Conservation (phyloP, 2,888 invertebrate genomes). For the Nipponacmea schrenckii region DNA sequence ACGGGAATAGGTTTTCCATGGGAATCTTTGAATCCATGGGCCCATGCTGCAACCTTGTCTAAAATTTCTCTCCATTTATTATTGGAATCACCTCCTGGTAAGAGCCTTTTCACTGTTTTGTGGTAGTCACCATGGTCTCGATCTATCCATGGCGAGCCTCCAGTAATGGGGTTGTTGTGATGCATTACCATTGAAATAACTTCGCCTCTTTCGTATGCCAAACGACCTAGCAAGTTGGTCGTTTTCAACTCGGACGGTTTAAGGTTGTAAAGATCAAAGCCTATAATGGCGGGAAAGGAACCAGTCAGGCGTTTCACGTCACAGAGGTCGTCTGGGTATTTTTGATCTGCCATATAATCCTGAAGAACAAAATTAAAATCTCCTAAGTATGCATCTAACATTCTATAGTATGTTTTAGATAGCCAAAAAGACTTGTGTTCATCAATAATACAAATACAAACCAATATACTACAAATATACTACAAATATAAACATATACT, state of each 20-base stretch:
- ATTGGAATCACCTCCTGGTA: constrained; percentile 30
- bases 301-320: constrained; percentile 32
- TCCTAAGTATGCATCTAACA: too few relatives aligned
- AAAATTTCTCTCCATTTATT: constrained; percentile 20
- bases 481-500: too few relatives aligned
- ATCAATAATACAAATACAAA: too few relatives aligned
- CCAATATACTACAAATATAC: too few relatives aligned
- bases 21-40: constrained; percentile 24
- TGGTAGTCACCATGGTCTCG: constrained; percentile 21
- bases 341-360: constrained; percentile 14
- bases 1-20: constrained; percentile 29
- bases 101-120: constrained; percentile 23
- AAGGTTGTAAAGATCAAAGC: constrained; percentile 27
- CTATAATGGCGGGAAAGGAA: constrained; percentile 33
- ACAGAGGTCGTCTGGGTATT: constrained; percentile 30
- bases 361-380: neutral
- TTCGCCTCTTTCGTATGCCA: constrained; percentile 26
- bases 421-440: too few relatives aligned
- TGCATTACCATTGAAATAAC: constrained; percentile 30
- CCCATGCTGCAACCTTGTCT: constrained; percentile 27
- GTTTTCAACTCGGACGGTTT: constrained; percentile 10
- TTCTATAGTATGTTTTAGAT: too few relatives aligned
- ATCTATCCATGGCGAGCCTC: constrained; percentile 21
- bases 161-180: constrained; percentile 28
- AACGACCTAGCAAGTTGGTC: constrained; percentile 18